phyloP scores from a whole-genome alignment of 2,797 vertebrate genomes.

The Epinephelus awoara region DNA sequence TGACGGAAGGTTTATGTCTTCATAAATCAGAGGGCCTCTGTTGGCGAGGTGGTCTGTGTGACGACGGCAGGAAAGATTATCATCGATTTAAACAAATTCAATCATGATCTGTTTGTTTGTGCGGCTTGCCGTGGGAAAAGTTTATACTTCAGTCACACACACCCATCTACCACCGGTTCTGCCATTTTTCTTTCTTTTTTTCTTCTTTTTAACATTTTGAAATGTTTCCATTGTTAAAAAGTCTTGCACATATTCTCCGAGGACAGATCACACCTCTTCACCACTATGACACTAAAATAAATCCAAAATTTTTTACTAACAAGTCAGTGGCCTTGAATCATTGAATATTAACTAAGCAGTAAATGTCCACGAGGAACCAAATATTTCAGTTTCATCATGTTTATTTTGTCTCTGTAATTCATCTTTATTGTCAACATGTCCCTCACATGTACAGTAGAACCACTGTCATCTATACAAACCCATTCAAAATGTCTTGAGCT shows the following conservation, averaged over 20 bases:
- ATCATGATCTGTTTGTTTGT: slow-evolving; percentile 8
- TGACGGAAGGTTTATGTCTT: slow-evolving; percentile 24
- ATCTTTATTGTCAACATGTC: slow-evolving; percentile 26
- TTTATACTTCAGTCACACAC: slow-evolving; percentile 21
- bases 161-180: slow-evolving; percentile 50
- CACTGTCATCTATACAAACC: slow-evolving; percentile 4
- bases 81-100: not conserved
- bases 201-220: slow-evolving; percentile 37
- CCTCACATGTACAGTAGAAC: slow-evolving; percentile 6
- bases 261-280: slow-evolving; percentile 16
- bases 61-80: not conserved
- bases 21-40: slow-evolving; percentile 17
- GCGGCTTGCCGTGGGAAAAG: not conserved
- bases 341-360: slow-evolving; percentile 5
- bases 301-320: slow-evolving; percentile 31
- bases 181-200: slow-evolving; percentile 12
- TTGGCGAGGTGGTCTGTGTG: not conserved
- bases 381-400: slow-evolving; percentile 39
- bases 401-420: slow-evolving; percentile 32
- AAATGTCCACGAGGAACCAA: slow-evolving; percentile 17
- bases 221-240: slow-evolving; percentile 32
- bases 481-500: slow-evolving; percentile 11
- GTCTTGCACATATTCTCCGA: slow-evolving; percentile 5
- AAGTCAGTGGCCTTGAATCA: slow-evolving; percentile 7
- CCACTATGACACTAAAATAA: not conserved